A percentile compares a stretch with the other conserved stretches of the same genome.
These are phyloP conservation scores for Clarias platycephalus DNA, from an alignment of 2,797 vertebrate genomes.

Conservation along the genomic window DNA sequence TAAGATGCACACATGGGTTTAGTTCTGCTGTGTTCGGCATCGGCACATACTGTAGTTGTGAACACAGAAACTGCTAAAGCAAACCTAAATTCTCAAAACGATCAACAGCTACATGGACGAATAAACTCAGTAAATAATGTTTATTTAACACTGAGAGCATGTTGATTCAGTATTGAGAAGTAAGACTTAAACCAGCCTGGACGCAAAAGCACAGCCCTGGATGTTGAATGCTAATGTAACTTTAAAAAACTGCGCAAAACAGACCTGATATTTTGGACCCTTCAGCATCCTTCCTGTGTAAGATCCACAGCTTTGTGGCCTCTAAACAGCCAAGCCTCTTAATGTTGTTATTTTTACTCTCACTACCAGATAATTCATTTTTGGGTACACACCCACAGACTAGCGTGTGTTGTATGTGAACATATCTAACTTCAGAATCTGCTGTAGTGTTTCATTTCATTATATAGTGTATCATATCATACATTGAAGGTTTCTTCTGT, in stretches of 20 bases:
- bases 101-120: not conserved
- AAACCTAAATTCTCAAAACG: not conserved
- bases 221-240: not conserved
- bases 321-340: not conserved
- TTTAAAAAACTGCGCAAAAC: not conserved
- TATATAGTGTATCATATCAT: not conserved
- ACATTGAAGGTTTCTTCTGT: not conserved
- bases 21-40: not conserved
- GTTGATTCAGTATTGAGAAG: not conserved
- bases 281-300: not conserved
- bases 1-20: conserved; percentile 2
- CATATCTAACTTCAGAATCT: not conserved
- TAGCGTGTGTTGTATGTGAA: not conserved
- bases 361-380: not conserved
- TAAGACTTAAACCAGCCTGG: not conserved
- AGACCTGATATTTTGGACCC: not conserved
- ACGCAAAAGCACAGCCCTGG: not conserved
- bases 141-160: not conserved
- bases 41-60: not conserved
- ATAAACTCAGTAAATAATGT: not conserved
- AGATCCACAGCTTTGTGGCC: not conserved
- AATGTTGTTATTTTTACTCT: not conserved
- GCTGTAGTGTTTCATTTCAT: not conserved
- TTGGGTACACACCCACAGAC: not conserved
- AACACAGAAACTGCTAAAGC: not conserved